Evolutionary conservation across 2,797 vertebrate genomes (phyloP), one percentile per base, ranked within the genome.

Genomic region (Periparus ater): DNA sequence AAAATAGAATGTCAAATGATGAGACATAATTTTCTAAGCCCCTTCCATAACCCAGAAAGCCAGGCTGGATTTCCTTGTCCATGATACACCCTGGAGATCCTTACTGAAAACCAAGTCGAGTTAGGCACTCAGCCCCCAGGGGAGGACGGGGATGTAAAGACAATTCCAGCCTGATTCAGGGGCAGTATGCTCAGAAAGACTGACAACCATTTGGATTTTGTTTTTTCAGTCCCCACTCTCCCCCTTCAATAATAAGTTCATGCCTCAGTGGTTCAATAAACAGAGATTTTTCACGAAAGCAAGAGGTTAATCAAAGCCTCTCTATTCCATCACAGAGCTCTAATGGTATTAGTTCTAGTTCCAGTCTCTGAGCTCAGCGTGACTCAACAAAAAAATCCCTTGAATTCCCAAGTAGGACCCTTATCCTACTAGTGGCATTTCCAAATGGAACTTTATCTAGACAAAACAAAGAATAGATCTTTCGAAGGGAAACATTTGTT

Each of bases 321-420:
- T 2, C 34, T 79, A 21, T 73, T 82, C 77, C 57, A 57, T 79
- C 90, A 73, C 68, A 76, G 20, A 84, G 40, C 67, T 81, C 70
- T 87, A 86, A 93, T 68, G 20, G 23, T n/a, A 93, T 94, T 92
- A 84, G 82, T 73, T 94, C 85, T 84, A 75, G 82, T 94, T 94
- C 67, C 85, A 92, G 79, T 32, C 51, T 70, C 85, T 76, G 66
- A 95, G 74, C 42, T 88, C 82, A 78, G 53, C 2, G 3, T 91
- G 85, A 94, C 93, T 93, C 85, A 74, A 88, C 82, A 67, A 90
- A 84, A 89, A 85, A 85, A 62, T 29, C 47, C 30, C 73, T 44
- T 91, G 55, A 86, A 95, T 94, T 90, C 70, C 74, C 80, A 85
- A 91, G 84, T 6, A 95, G 63, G 42, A 82, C 71, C 63, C 45